These are phyloP conservation scores for Dryobotodes eremita DNA, from an alignment of 2,888 invertebrate species.

Conservation along the genomic window DNA sequence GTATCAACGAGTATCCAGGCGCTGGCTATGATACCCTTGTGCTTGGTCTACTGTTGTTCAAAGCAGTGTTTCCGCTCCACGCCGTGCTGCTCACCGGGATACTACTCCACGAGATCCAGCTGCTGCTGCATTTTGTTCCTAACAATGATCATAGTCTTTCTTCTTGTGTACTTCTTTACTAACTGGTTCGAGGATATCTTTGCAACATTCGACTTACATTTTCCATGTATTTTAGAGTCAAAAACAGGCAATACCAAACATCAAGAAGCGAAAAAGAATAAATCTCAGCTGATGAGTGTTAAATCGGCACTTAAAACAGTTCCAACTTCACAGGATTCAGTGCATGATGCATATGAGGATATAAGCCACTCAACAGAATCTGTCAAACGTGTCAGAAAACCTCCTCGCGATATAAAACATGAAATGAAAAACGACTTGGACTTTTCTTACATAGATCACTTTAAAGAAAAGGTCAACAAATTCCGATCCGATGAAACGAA, in stretches of 20 bases:
- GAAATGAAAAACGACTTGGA: slow-evolving; percentile 40
- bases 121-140: slow-evolving; percentile 63
- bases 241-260: neutral
- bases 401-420: neutral
- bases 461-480: slow-evolving; percentile 14
- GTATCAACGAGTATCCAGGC: slow-evolving; percentile 67
- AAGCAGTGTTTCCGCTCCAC: slow-evolving; percentile 63
- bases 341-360: neutral
- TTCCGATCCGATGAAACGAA: neutral
- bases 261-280: neutral
- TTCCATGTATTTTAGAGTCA: slow-evolving; percentile 62
- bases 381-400: neutral
- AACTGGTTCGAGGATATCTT: slow-evolving; percentile 69
- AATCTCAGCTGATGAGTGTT: neutral
- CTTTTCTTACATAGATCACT: slow-evolving; percentile 16
- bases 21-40: slow-evolving; percentile 69
- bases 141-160: slow-evolving; percentile 55
- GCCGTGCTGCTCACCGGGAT: slow-evolving; percentile 28
- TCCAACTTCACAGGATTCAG: neutral
- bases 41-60: slow-evolving; percentile 63
- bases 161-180: slow-evolving; percentile 66
- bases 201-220: slow-evolving; percentile 52
- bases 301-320: neutral
- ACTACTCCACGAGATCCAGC: slow-evolving; percentile 36
- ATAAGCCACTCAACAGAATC: neutral